phyloP scores from a whole-genome alignment of 2,113 vertebrate species.

The Tor tambroides region DNA sequence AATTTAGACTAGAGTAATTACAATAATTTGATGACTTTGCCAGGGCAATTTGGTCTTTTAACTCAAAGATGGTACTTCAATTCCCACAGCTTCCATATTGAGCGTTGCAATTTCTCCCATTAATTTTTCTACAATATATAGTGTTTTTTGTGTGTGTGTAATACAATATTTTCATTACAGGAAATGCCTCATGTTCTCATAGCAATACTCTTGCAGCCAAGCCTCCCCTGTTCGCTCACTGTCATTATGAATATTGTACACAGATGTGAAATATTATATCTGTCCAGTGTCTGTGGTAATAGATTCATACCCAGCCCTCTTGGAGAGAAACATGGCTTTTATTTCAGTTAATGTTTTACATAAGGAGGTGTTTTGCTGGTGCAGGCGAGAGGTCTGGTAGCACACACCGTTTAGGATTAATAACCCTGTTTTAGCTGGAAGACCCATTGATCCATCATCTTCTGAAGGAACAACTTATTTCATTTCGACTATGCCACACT shows the following conservation, averaged over 20 bases:
- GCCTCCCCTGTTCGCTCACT: background rate
- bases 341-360: constrained; percentile 31
- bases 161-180: background rate
- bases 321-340: constrained; percentile 29
- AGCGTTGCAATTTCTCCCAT: background rate
- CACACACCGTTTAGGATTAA: constrained; percentile 53
- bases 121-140: background rate
- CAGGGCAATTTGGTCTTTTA: background rate
- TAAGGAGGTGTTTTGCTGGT: constrained; percentile 45
- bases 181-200: background rate
- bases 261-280: constrained; percentile 14
- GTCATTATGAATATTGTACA: constrained; percentile 6
- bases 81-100: background rate
- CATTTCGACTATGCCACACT: constrained; percentile 31
- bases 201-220: background rate
- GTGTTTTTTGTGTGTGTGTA: background rate
- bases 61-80: background rate
- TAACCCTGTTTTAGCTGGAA: constrained; percentile 48
- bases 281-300: background rate
- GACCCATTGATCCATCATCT: constrained; percentile 61
- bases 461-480: constrained; percentile 57
- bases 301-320: background rate
- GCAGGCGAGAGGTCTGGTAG: constrained; percentile 32
- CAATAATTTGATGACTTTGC: background rate
- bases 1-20: background rate